Conservation (phyloP, 2,113 vertebrate genomes). For the Ammodytes dubius region DNA sequence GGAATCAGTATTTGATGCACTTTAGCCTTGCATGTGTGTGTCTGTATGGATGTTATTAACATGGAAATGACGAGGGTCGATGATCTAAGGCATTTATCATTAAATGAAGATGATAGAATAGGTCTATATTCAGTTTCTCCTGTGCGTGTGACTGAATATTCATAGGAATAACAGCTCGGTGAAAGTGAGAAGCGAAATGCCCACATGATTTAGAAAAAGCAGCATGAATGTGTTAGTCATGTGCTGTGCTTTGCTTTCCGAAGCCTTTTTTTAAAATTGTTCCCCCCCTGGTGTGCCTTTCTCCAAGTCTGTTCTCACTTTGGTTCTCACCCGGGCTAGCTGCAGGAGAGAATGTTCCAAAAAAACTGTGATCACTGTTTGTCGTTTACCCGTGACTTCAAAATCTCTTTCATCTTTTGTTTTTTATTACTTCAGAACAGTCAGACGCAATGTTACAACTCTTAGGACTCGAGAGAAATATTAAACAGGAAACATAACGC, state of each 20-base stretch:
- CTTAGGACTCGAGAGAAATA: constrained; percentile 5
- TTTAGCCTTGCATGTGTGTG: not conserved
- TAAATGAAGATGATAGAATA: not conserved
- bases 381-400: not conserved
- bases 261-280: not conserved
- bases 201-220: not conserved
- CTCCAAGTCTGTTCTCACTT: constrained; percentile 18
- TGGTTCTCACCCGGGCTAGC: not conserved
- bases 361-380: constrained; percentile 14
- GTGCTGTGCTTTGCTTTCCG: not conserved
- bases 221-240: constrained; percentile 17
- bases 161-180: constrained; percentile 10
- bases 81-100: not conserved
- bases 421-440: not conserved
- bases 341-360: constrained; percentile 33
- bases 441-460: not conserved
- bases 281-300: not conserved
- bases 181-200: constrained; percentile 23
- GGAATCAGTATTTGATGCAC: not conserved
- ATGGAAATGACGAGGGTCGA: not conserved
- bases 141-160: constrained; percentile 43
- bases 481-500: constrained; percentile 29
- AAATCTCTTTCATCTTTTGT: constrained; percentile 14
- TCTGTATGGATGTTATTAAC: not conserved
- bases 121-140: not conserved